Evolutionary conservation across 2,888 invertebrate species (phyloP), one percentile per base, ranked within the genome.

Genomic region (Eilema griseolum): DNA sequence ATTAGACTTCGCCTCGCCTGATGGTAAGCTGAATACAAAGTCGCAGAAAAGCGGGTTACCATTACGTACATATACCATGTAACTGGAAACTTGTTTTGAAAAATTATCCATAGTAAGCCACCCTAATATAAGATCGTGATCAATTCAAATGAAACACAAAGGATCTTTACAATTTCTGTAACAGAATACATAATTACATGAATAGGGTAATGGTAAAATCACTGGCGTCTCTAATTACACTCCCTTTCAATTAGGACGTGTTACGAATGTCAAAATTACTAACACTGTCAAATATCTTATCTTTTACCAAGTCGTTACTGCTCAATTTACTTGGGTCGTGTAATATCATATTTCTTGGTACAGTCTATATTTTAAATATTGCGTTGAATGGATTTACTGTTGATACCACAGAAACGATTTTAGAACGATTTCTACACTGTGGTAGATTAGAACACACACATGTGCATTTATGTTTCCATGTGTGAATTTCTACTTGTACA

Each of bases 401-500:
- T 56, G 4, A 41, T 74, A 71, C 67, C 41, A 57, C 1, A 24
- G 1, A 33, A 57, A 69, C 41, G 28, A 24, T 0, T 59, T 20
- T 60, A 61, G 31, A 24, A 31, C 11, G 16, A n/a, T 70, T 69
- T 67, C 20, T 77, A 77, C 66, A n/a, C 80, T 80, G 72, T 70
- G 74, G 11, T 26, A 31, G 74, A 66, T 33, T 26, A 75, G 76
- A 7, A 52, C 66, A 56, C 67, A 62, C 33, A 61, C n/a, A 46
- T 69, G 26, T 24, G 57, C 70, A 73, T 73, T 68, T 70, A 76
- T 64, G 66, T 70, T 46, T 66, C 63, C 26, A 56, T 46, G 63
- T 71, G 61, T 69, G 74, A 63, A 60, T 24, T 90, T 90, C 90
- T 86, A 88, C 86, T 85, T 83, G 81, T 88, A 90, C 90, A 91